phyloP scores from a whole-genome alignment of 1,140 invertebrate genomes.

The Drosophila nikananu region DNA sequence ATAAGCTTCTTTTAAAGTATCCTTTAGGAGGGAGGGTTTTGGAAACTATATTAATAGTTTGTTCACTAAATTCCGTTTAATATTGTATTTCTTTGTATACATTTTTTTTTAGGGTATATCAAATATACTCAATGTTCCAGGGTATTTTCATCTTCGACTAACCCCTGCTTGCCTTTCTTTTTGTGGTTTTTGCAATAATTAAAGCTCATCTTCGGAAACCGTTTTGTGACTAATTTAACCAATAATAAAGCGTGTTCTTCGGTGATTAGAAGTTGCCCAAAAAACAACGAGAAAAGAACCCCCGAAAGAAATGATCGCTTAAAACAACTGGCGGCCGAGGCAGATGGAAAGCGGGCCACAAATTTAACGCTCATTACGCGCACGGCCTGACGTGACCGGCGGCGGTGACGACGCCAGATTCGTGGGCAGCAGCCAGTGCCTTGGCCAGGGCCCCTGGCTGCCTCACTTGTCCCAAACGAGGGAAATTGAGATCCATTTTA shows the following conservation, averaged over 20 bases:
- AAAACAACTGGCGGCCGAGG: conserved; percentile 21
- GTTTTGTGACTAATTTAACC: conserved; percentile 81
- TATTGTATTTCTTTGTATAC: too few species aligned
- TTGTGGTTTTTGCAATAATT: conserved; percentile 66
- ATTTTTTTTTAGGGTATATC: neutral
- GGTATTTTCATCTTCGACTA: neutral
- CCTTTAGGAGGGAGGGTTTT: neutral
- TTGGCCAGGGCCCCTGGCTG: conserved; percentile 1
- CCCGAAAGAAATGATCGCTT: conserved; percentile 29
- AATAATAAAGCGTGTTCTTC: conserved; percentile 74
- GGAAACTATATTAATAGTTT: too few species aligned
- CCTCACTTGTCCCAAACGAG: conserved; percentile 40
- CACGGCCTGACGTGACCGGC: conserved; percentile 73
- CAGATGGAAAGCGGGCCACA: conserved; percentile 63
- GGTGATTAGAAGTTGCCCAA: conserved; percentile 79
- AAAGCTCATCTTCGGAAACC: conserved; percentile 74
- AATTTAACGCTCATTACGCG: conserved; percentile 81
- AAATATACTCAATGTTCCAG: neutral
- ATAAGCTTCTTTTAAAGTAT: neutral
- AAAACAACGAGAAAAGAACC: conserved; percentile 46
- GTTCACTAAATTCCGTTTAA: too few species aligned
- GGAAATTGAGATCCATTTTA: conserved; percentile 74
- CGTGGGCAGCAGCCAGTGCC: conserved; percentile 60
- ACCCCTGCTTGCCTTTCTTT: neutral
- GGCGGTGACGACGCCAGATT: conserved; percentile 54